These are phyloP conservation scores for Drosophila nasuta DNA, from an alignment of 1,140 invertebrate genomes.

Conservation along the genomic window DNA sequence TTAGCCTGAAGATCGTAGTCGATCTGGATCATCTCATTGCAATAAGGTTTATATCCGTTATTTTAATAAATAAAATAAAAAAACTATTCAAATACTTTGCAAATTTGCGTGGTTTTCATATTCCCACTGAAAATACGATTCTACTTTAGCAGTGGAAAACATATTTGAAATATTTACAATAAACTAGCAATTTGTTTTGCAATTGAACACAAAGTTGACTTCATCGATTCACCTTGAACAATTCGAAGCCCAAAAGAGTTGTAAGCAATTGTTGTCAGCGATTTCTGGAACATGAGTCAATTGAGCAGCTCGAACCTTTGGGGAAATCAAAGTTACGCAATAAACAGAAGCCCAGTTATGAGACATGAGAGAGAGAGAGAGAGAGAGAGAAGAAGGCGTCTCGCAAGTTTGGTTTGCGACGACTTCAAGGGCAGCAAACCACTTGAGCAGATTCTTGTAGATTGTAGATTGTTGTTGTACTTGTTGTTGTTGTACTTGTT, in stretches of 20 bases:
- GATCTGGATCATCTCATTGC: no score
- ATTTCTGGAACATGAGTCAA: slow-evolving; percentile 3
- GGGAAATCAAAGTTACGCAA: slow-evolving; percentile 37
- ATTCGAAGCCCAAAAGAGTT: slow-evolving; percentile 7
- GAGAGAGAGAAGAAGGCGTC: neutral
- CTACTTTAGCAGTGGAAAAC: no score
- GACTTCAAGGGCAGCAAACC: slow-evolving; percentile 33
- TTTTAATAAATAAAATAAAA: no score
- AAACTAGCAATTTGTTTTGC: no score
- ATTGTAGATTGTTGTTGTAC: slow-evolving; percentile 11
- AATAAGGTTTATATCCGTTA: no score
- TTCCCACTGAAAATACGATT: no score
- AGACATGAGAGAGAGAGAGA: neutral
- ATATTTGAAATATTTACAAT: no score
- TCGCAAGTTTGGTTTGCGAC: neutral
- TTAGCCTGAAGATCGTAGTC: no score
- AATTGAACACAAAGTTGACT: no score
- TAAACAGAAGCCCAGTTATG: slow-evolving; percentile 10
- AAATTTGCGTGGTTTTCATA: no score
- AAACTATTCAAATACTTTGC: no score
- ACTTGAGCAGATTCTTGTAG: slow-evolving; percentile 23
- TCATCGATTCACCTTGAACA: neutral
- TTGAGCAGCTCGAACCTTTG: neutral
- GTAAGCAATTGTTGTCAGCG: slow-evolving; percentile 8
- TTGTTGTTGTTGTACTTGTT: slow-evolving; percentile 12